phyloP scores from a whole-genome alignment of 2,797 vertebrate species.

The Darevskia nairensis region DNA sequence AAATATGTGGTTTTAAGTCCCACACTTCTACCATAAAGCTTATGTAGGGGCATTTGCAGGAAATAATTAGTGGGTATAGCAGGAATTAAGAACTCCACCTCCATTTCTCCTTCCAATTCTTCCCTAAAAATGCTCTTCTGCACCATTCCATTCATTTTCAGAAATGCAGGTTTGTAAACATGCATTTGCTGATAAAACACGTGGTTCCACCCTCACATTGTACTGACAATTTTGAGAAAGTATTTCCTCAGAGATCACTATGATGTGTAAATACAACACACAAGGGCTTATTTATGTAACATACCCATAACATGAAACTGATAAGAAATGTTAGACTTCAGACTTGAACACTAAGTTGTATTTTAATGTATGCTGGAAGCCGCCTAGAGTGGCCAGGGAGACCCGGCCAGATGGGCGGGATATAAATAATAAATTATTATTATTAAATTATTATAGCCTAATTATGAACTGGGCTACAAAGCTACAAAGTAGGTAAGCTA shows the following conservation, averaged over 20 bases:
- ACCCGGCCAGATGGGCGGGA: no score
- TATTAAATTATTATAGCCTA: not conserved
- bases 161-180: not conserved
- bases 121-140: not conserved
- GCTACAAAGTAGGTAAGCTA: not conserved
- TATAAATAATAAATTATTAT: no score
- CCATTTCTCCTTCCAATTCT: not conserved
- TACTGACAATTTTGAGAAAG: not conserved
- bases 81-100: not conserved
- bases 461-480: no score
- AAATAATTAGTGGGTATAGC: not conserved
- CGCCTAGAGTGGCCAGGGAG: no score
- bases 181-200: not conserved
- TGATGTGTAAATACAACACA: not conserved
- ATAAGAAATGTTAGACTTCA: not conserved
- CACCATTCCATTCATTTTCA: not conserved
- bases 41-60: not conserved
- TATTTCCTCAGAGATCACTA: not conserved
- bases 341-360: not conserved
- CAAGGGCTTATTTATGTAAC: not conserved
- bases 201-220: not conserved
- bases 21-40: not conserved
- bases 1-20: not conserved
- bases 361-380: no score
- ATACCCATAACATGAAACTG: not conserved